Conservation (phyloP, 2,797 vertebrate species). For the Iguana delicatissima region DNA sequence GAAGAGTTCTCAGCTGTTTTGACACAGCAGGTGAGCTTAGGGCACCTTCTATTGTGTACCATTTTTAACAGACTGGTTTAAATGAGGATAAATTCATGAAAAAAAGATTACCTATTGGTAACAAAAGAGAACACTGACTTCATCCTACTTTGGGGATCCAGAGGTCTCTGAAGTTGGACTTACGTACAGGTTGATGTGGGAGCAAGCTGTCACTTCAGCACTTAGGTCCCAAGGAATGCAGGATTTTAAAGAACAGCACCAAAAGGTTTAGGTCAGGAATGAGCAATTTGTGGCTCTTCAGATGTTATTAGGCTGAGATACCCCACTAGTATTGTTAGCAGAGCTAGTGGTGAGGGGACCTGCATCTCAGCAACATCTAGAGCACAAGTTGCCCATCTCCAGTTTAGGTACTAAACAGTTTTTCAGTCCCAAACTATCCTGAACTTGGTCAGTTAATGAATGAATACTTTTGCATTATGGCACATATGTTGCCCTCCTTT, state of each 20-base stretch:
- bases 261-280: background rate
- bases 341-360: background rate
- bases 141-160: background rate
- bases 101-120: background rate
- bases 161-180: background rate
- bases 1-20: background rate
- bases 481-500: background rate
- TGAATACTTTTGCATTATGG: background rate
- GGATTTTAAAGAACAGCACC: background rate
- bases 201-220: background rate
- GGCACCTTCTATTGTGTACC: background rate
- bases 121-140: background rate
- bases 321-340: background rate
- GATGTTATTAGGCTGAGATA: background rate
- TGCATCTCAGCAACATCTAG: background rate
- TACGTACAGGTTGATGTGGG: background rate
- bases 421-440: conserved; percentile 8
- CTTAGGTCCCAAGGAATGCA: background rate
- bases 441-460: background rate
- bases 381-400: background rate
- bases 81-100: conserved; percentile 10
- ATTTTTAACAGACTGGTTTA: conserved; percentile 1
- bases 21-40: conserved; percentile 1
- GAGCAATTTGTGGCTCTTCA: background rate
- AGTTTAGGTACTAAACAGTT: conserved; percentile 12